Base-by-base conservation (phyloP, 2,888 invertebrate species). In the Diaphora mendica region DNA sequence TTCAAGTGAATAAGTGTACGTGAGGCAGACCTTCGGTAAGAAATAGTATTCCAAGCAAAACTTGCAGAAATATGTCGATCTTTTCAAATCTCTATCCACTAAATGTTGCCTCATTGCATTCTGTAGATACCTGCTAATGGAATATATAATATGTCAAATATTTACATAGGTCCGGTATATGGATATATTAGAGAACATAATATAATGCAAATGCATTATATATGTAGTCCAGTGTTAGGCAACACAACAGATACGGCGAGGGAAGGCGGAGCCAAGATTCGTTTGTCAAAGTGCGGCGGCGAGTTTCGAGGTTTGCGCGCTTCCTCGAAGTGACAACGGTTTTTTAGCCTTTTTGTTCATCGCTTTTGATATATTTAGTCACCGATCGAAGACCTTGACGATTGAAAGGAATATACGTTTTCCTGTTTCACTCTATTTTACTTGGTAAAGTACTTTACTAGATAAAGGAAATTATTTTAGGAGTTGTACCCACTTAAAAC, bases 251-350 rank as follows among this genome's bases (percentile, higher is more conserved):
- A 15, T 0, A 3, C 35, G 64, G 23, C 11, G 51, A 55, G 51
- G n/a, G 23, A n/a, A 15, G 42, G n/a, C 23, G 23, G 65, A n/a
- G n/a, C 65, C 7, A 42, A 59, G 13, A 39, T 15, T 42, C 42
- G 65, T 2, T 42, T 15, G 26, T 15, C 66, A 5, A 1, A 26
- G 15, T 0, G 42, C 42, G 66, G 42, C 44, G 44, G 23, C 68
- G n/a, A 55, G 55, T 55, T 4, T 26, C 26, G 15, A 59, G 30
- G 30, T 30, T 62, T 86, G 84, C 86, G 80, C 79, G 84, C 81
- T 88, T 88, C 88, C 82, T 74, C 81, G 85, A 85, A 86, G 59
- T 72, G 68, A 71, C 75, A 69, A 65, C 69, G n/a, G 33, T 48
- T 23, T 48, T 26, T 65, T 72, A 17, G 20, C 33, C 64, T 72